These are phyloP conservation scores for Vanessa atalanta DNA, from an alignment of 1,140 invertebrate genomes.

Conservation along the genomic window DNA sequence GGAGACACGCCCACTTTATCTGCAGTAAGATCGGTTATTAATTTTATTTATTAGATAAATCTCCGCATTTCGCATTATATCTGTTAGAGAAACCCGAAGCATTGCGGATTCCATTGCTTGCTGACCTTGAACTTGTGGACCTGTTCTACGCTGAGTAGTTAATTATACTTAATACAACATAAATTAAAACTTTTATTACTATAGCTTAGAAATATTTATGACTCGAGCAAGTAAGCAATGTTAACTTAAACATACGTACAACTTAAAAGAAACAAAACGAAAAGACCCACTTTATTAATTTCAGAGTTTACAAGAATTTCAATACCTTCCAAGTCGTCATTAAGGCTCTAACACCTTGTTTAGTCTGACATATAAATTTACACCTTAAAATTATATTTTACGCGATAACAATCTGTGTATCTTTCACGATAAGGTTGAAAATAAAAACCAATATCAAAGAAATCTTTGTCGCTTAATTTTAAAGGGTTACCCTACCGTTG, in stretches of 20 bases:
- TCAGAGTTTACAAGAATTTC: constrained; percentile 11
- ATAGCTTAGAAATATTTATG: no score
- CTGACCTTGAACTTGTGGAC: no score
- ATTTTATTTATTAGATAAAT: no score
- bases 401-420: constrained; percentile 3
- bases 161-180: no score
- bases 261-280: background rate
- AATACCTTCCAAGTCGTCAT: constrained; percentile 11
- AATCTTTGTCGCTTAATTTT: constrained; percentile 14
- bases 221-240: no score
- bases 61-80: no score
- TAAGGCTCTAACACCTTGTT: constrained; percentile 17
- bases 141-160: no score
- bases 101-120: no score
- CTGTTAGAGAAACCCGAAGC: no score
- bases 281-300: constrained; percentile 10
- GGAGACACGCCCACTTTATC: no score
- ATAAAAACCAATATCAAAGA: background rate
- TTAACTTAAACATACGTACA: background rate
- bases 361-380: constrained; percentile 15
- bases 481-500: constrained; percentile 7
- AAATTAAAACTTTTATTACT: no score
- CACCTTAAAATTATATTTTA: constrained; percentile 20
- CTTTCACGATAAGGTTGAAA: background rate
- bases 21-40: no score